Base-by-base conservation (phyloP, 2,113 vertebrate species). In the Leucopsar rothschildi region DNA sequence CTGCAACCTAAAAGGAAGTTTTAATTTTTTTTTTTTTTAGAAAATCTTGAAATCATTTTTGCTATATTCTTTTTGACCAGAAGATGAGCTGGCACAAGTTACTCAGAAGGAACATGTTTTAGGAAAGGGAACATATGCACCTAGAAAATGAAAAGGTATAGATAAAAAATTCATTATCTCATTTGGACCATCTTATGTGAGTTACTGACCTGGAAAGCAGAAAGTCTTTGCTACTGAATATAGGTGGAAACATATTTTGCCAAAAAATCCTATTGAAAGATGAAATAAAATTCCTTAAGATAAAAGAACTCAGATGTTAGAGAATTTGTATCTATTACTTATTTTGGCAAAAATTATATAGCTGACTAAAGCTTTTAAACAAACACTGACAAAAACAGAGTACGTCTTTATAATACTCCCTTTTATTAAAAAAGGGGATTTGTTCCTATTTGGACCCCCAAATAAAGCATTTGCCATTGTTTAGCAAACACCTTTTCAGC, bases 141-240 rank as follows among this genome's bases (percentile, higher is more conserved):
- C 57, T 79, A 47, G 49, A 69, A 50, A 59, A 68, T 37, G 61
- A 93, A 66, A 75, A 88, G 31, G 20, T 2, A 31, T 28, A 45
- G 63, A 94, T 71, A 66, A 87, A 96, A 91, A 56, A 11, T 87
- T 95, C 31, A 47, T 93, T 1, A 68, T 92, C 72, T 95, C 52
- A 84, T 91, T 94, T 94, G 77, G 44, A 78, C 15, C 15, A 60
- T 81, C 52, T 68, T 84, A 49, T 29, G 19, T 89, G 56, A 92
- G 37, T 94, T 91, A 91, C 27, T 88, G 42, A 52, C 44, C 56
- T 71, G 69, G 77, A 95, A 91, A 94, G 35, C 27, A 91, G 56
- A 81, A 82, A 52, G 44, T 14, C 71, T 88, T 83, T 75, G 83
- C 91, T 93, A 92, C 91, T 68, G 64, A 66, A 63, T 45, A 57